Percentiles rank a stretch among this genome's conserved stretches.
phyloP scores from a whole-genome alignment of 2,888 invertebrate genomes.

The Euplexia lucipara region DNA sequence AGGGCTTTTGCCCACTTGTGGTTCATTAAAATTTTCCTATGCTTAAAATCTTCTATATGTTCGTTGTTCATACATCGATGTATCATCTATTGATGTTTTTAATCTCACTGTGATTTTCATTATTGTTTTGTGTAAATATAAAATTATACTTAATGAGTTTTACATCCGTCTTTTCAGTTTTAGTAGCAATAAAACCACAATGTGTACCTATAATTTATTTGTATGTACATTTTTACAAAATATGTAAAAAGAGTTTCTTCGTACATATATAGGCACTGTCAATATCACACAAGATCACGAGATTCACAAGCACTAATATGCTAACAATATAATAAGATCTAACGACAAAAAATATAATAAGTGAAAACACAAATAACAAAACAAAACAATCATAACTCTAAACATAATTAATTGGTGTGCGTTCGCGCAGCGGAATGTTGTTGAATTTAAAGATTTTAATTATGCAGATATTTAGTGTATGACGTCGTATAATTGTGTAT shows the following conservation, averaged over 20 bases:
- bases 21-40: slow-evolving; percentile 55
- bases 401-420: slow-evolving; percentile 13
- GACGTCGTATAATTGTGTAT: no score
- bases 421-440: no score
- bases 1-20: slow-evolving; percentile 57
- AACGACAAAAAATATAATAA: slow-evolving; percentile 18
- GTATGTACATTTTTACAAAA: slow-evolving; percentile 64
- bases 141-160: slow-evolving; percentile 83
- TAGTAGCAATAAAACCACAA: slow-evolving; percentile 49
- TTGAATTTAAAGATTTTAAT: no score
- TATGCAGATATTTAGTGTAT: no score
- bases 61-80: slow-evolving; percentile 73
- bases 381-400: slow-evolving; percentile 38
- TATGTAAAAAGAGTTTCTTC: slow-evolving; percentile 42
- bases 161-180: slow-evolving; percentile 63
- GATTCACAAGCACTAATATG: slow-evolving; percentile 51
- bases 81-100: slow-evolving; percentile 79
- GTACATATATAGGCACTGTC: slow-evolving; percentile 25
- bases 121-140: slow-evolving; percentile 88
- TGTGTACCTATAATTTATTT: slow-evolving; percentile 45
- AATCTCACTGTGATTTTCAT: slow-evolving; percentile 86
- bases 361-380: slow-evolving; percentile 43
- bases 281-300: slow-evolving; percentile 55
- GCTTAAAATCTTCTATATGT: slow-evolving; percentile 65
- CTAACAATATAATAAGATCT: slow-evolving; percentile 34